Base-by-base conservation (phyloP, 1,140 invertebrate species). In the Diorhabda carinulata region DNA sequence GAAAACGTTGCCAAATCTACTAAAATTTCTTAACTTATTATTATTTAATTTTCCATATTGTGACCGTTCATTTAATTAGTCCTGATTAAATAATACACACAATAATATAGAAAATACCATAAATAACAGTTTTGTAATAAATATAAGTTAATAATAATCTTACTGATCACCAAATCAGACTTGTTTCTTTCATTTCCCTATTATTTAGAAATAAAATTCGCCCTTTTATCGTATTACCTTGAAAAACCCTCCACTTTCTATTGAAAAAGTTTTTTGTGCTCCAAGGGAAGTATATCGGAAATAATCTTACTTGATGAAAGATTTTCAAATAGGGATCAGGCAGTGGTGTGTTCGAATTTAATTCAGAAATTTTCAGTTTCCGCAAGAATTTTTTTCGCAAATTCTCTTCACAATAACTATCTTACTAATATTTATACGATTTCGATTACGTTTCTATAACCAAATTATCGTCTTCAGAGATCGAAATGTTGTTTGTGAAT, bases 261-360 rank as follows among this genome's bases (percentile, higher is more conserved):
- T 10, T 60, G 10, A 25, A 42, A 42, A 10, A 25, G n/a, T 64
- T 64, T 64, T 25, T 25, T 56, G n/a, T 64, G 63, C 63, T 57
- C 63, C 45, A 64, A 47, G 63, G 63, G 45, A 42, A 64, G 63
- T 57, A 64, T 57, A 64, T 64, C 52, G 63, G 63, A 64, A 64
- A 64, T 64, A 64, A 64, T 64, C 63, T 64, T 52, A 57, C 56
- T 45, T 67, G 70, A 71, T 71, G 70, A 71, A 64, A 71, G 70
- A 71, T 71, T 67, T 64, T 64, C 67, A 61, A 45, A 43, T 9
- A 67, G 45, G 44, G 25, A 25, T 25, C 25, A 25, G 25, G 25
- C 25, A 25, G 25, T 25, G 25, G 25, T 25, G 25, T 25, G 25
- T 25, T 25, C 25, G 25, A 25, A 25, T 25, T 25, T 25, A 25